Evolutionary conservation across 2,113 vertebrate species (phyloP).

Genomic region (human (Homo sapiens)): GRCh38 chr4:169120501-169121000

Average conservation of each 20-base stretch:
- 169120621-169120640: slow-evolving; percentile 20
- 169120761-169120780: slow-evolving; percentile 24
- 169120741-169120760: neutral
- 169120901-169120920: slow-evolving; percentile 97
- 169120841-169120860: slow-evolving; percentile 98
- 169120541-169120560: neutral
- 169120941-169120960: slow-evolving; percentile 98
- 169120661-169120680: slow-evolving; percentile 54
- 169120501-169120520: neutral
- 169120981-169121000: slow-evolving; percentile 89
- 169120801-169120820: slow-evolving; percentile 82
- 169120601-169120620: slow-evolving; percentile 36
- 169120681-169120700: neutral
- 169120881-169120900: slow-evolving; percentile 99
- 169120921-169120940: slow-evolving; percentile 98
- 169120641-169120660: slow-evolving; percentile 25
- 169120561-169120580: slow-evolving; percentile 38
- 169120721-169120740: slow-evolving; percentile 17
- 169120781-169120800: neutral
- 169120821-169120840: slow-evolving; percentile 97
- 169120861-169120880: slow-evolving; percentile 99
- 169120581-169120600: neutral
- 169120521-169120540: slow-evolving; percentile 25
- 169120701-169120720: neutral
- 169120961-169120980: slow-evolving; percentile 95